Evolutionary conservation across 2,888 invertebrate species (phyloP).

Genomic region (Thecophora atra): DNA sequence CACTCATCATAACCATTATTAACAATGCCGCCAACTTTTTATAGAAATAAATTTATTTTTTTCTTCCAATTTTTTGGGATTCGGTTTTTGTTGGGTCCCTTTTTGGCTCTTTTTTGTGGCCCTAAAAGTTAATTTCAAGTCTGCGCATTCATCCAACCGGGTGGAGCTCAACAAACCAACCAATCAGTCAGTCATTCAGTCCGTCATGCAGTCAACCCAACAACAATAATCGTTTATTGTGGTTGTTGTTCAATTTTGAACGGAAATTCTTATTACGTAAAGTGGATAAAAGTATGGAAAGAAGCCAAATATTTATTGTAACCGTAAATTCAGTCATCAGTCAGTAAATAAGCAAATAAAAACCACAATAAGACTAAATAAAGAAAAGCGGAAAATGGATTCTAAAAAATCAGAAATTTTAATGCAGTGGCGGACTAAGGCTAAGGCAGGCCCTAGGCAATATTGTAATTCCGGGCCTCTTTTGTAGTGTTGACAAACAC

Average conservation of each 20-base stretch:
- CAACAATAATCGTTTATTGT: not conserved
- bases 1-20: slow-evolving; percentile 5
- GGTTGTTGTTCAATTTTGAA: slow-evolving; percentile 5
- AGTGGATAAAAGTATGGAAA: slow-evolving; percentile 56
- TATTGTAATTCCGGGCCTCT: too few relatives aligned
- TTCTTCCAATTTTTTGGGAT: not conserved
- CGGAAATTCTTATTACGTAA: slow-evolving; percentile 56
- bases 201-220: not conserved
- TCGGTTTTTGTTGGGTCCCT: not conserved
- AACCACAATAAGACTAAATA: not conserved
- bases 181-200: not conserved
- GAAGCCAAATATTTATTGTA: slow-evolving; percentile 56
- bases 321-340: slow-evolving; percentile 48
- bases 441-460: too few relatives aligned
- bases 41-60: slow-evolving; percentile 20
- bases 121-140: not conserved
- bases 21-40: slow-evolving; percentile 15
- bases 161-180: not conserved
- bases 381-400: not conserved
- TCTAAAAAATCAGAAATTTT: too few relatives aligned
- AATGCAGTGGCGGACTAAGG: too few relatives aligned
- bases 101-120: not conserved
- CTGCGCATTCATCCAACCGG: not conserved
- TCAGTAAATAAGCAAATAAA: not conserved
- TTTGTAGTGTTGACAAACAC: too few relatives aligned